Evolutionary conservation across 2,797 vertebrate genomes (phyloP).

Genomic region (Podarcis lilfordi): DNA sequence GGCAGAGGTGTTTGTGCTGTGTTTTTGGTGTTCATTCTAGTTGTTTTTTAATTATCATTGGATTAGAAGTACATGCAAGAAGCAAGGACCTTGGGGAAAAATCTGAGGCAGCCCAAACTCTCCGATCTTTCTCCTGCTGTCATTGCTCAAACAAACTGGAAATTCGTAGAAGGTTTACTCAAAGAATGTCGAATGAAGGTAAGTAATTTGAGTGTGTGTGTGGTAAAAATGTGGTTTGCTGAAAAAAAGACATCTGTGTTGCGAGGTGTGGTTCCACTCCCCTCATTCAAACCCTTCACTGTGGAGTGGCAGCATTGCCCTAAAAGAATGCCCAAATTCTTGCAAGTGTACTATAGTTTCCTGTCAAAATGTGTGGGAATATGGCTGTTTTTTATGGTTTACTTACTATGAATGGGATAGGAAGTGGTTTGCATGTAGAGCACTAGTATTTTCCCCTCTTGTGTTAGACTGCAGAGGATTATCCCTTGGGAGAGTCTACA

Average conservation of each 20-base stretch:
- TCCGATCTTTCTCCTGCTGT: constrained; percentile 93
- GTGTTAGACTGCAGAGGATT: not conserved
- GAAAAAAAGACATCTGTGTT: not conserved
- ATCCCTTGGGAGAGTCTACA: not conserved
- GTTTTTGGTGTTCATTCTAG: constrained; percentile 54
- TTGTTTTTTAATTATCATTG: constrained; percentile 40
- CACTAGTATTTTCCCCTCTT: too few species aligned
- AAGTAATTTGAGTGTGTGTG: not conserved
- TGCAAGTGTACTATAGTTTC: not conserved
- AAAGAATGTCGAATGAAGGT: constrained; percentile 98
- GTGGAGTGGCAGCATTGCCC: not conserved
- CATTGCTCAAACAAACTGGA: constrained; percentile 91
- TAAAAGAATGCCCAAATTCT: not conserved
- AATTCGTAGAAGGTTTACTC: constrained; percentile 94
- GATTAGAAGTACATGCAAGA: constrained; percentile 87
- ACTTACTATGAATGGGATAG: not conserved
- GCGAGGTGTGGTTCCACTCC: not conserved
- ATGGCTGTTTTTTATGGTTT: not conserved
- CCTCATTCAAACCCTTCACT: not conserved
- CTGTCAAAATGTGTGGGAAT: not conserved
- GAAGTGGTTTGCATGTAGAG: not conserved
- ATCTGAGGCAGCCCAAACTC: constrained; percentile 89
- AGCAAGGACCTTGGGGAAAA: constrained; percentile 88
- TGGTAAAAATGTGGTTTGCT: not conserved
- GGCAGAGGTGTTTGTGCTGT: constrained; percentile 19